Evolutionary conservation across 2,113 vertebrate genomes (phyloP).

Genomic region (Spea bombifrons): DNA sequence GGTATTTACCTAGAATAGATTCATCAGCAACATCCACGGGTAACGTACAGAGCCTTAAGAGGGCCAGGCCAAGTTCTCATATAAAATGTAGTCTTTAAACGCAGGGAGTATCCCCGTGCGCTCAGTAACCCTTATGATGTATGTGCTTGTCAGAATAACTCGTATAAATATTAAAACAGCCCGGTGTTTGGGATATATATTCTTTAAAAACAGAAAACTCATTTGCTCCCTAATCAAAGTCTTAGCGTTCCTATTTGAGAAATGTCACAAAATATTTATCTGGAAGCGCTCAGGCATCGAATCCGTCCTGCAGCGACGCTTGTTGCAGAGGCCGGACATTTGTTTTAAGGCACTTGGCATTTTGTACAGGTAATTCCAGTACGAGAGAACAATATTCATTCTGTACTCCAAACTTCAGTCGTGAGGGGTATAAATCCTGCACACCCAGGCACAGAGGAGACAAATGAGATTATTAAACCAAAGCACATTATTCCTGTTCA

Average conservation of each 20-base stretch:
- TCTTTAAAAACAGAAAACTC: not conserved
- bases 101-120: no score
- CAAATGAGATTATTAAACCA: not conserved
- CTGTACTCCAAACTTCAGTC: slow-evolving; percentile 1
- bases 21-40: no score
- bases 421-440: slow-evolving; percentile 6
- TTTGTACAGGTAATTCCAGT: slow-evolving; percentile 2
- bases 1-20: no score
- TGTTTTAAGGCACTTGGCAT: not conserved
- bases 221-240: not conserved
- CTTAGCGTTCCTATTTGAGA: not conserved
- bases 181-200: not conserved
- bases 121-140: not conserved
- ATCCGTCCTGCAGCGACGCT: not conserved
- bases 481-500: no score
- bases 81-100: no score
- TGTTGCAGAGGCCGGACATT: not conserved
- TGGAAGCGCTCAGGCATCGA: not conserved
- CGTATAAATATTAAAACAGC: not conserved
- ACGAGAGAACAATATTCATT: not conserved
- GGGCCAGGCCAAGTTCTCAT: no score
- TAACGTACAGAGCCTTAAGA: no score
- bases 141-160: not conserved
- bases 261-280: not conserved
- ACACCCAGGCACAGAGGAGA: not conserved